Evolutionary conservation across 2,888 invertebrate genomes (phyloP).

Genomic region (Athetis lepigone): DNA sequence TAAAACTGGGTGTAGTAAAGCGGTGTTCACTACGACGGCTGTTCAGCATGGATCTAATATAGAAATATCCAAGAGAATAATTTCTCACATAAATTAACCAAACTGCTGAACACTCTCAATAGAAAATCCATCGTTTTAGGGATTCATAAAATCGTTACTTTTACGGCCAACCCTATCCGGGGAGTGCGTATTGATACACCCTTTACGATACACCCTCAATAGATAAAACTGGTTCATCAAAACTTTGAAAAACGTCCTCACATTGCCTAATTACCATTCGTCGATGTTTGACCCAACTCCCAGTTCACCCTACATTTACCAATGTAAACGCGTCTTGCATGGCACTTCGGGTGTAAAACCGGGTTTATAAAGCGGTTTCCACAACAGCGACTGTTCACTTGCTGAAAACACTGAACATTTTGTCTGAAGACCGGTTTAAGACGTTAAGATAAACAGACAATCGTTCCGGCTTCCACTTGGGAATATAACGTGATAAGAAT

Average conservation of each 20-base stretch:
- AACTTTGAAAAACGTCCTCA: neutral
- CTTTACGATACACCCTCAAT: neutral
- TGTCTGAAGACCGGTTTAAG: conserved; percentile 28
- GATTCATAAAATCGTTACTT: too few relatives aligned
- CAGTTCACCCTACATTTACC: neutral
- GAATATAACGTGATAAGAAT: conserved; percentile 25
- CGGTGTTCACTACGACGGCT: too few relatives aligned
- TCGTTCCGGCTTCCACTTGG: conserved; percentile 3
- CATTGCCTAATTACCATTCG: neutral
- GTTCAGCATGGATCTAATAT: too few relatives aligned
- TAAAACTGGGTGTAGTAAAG: too few relatives aligned
- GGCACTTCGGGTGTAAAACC: conserved; percentile 13
- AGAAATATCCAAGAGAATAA: too few relatives aligned
- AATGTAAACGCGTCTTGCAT: conserved; percentile 25
- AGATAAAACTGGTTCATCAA: neutral
- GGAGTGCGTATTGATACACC: too few relatives aligned
- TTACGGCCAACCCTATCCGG: too few relatives aligned
- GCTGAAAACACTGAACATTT: conserved; percentile 26
- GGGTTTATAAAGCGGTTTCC: conserved; percentile 31
- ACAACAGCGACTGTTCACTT: conserved; percentile 19
- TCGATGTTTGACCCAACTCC: neutral
- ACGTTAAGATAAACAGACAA: conserved; percentile 44
- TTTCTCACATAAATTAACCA: too few relatives aligned
- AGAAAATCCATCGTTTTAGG: too few relatives aligned
- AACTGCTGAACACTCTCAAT: too few relatives aligned